phyloP scores from a whole-genome alignment of 2,888 invertebrate species.

The Pachydiplax longipennis region DNA sequence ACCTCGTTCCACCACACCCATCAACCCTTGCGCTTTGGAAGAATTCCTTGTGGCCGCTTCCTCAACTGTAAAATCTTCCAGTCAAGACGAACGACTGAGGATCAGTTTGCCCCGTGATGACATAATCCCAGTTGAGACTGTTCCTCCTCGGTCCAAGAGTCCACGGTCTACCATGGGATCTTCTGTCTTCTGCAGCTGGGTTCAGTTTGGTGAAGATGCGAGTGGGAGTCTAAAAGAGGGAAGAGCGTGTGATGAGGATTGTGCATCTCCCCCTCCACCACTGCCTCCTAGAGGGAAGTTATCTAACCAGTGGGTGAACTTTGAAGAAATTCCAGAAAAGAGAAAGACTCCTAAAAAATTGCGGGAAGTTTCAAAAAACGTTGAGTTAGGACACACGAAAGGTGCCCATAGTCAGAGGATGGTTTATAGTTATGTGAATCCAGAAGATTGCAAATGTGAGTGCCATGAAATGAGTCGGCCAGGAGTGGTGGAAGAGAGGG shows the following conservation, averaged over 20 bases:
- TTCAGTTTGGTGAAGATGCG: constrained; percentile 57
- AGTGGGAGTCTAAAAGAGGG: neutral
- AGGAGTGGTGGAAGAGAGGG: neutral
- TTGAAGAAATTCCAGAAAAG: constrained; percentile 84
- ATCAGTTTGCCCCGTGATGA: constrained; percentile 68
- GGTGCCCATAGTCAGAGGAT: constrained; percentile 57
- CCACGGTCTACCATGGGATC: neutral
- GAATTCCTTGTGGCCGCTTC: constrained; percentile 67
- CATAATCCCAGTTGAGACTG: constrained; percentile 53
- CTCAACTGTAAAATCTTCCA: constrained; percentile 47
- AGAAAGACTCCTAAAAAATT: constrained; percentile 83
- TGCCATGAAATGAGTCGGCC: constrained; percentile 71
- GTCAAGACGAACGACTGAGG: constrained; percentile 51
- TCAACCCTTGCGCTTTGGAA: constrained; percentile 74
- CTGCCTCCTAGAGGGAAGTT: constrained; percentile 56
- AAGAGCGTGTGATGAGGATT: constrained; percentile 52
- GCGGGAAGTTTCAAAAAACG: constrained; percentile 73
- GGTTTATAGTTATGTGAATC: constrained; percentile 82
- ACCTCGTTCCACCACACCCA: constrained; percentile 76
- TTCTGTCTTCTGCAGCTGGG: constrained; percentile 57
- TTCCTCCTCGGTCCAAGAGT: neutral
- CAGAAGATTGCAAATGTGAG: constrained; percentile 87
- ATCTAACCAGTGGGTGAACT: constrained; percentile 79
- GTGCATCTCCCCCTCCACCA: constrained; percentile 59
- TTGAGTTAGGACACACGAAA: constrained; percentile 58